Evolutionary conservation across 1,140 invertebrate genomes (phyloP), one percentile per base, ranked within the genome.

Genomic region (Stegodyphus mimosarum): DNA sequence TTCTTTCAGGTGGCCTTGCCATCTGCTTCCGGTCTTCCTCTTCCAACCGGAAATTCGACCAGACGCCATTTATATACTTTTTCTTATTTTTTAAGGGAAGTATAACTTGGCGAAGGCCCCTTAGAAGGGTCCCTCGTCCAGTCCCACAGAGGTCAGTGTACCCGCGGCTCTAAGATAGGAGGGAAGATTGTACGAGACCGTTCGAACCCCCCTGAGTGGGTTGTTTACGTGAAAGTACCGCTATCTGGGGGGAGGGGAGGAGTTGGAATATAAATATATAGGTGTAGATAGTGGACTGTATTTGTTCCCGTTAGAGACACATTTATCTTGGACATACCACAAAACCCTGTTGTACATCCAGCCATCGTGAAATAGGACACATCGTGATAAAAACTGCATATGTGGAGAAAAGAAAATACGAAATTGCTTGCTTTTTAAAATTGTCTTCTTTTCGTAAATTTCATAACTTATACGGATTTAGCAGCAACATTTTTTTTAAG

Each of bases 1-100:
- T 76, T 69, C 73, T 69, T 84, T 84, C 81, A 84, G 81, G 81
- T 84, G 81, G 81, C 81, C 81, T 84, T 76, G 64, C 81, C 81
- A 84, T 84, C 81, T 84, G 81, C 81, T 84, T 84, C 81, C 81
- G 81, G 81, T 84, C 81, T 84, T 84, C 81, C 73, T 80, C 53
- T 49, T 33, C 15, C 69, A 60, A n/a, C 81, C 81, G 81, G 81
- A 84, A 84, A 55, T 84, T 84, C 73, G 81, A 64, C 81, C 81
- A 84, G 81, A 69, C 81, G 81, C 72, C 81, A 84, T 84, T 75
- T 75, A 60, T 17, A 67, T 63, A 48, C 55, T 83, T 73, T 83
- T 83, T 63, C 53, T 5, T 81, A 53, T 84, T 74, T 80, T 84
- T 84, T 75, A 70, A 69, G 15, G 33, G 72, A n/a, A 17, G 64